Evolutionary conservation across 2,113 vertebrate genomes (phyloP), one percentile per base, ranked within the genome.

Genomic region (Jaculus jaculus): DNA sequence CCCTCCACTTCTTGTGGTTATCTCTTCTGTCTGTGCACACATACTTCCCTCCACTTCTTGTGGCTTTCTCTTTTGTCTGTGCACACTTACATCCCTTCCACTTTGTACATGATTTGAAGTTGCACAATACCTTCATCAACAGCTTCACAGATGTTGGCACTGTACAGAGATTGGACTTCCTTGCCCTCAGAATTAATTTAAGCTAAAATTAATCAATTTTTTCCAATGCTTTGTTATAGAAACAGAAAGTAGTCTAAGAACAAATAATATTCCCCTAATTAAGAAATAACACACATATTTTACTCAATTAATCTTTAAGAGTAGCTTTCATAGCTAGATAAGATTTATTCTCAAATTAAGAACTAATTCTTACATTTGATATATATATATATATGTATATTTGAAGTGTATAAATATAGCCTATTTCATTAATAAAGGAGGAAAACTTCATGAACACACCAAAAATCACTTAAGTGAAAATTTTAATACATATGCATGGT

Each of bases 221-320:
- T 42, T 58, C 63, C 5, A 54, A 71, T 60, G 65, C 42, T n/a
- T 51, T 72, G 51, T 72, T 42, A 69, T 21, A 81, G n/a, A 47
- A 80, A 71, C 4, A 71, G 65, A 60, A 71, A 80, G 39, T 69
- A 26, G 13, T 28, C 60, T 26, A 58, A 84, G 37, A 42, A 79
- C 24, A 78, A 68, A 84, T 47, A 34, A 72, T 58, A 86, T 24
- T 8, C n/a, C 20, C 18, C 74, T 79, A 78, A 10, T 80, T 84
- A 84, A 83, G 68, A 95, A 78, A 86, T 65, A 75, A 92, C 75
- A 24, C 20, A 85, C 71, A 63, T 60, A 79, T 60, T 51, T 91
- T 83, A 82, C 17, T 95, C 71, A 92, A 71, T 39, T 94, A 10
- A 51, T 91, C 65, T 88, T 95, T 68, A 92, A 77, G 84, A 71